These are phyloP conservation scores for Halcyon malimbica DNA, from an alignment of 2,113 vertebrate genomes.

Conservation along the genomic window DNA sequence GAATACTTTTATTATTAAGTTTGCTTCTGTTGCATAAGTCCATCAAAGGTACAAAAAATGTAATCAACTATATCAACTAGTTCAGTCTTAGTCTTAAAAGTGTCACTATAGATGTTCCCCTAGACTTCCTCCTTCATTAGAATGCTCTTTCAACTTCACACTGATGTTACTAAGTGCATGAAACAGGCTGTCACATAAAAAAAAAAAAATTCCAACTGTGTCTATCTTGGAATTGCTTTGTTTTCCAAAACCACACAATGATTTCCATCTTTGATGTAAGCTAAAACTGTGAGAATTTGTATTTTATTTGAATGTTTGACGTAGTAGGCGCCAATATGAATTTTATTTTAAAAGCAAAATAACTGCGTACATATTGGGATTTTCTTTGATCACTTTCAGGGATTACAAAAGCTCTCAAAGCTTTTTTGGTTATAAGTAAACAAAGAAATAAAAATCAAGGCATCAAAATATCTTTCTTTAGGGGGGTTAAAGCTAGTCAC, in stretches of 20 bases:
- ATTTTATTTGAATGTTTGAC: constrained; percentile 37
- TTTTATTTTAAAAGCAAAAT: constrained; percentile 47
- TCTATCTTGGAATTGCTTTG: constrained; percentile 25
- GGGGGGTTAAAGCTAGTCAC: neutral
- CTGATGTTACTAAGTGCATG: constrained; percentile 14
- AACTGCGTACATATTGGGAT: constrained; percentile 9
- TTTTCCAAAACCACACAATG: constrained; percentile 56
- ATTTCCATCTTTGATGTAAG: constrained; percentile 35
- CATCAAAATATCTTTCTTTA: neutral
- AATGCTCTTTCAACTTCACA: neutral
- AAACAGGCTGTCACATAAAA: constrained; percentile 25
- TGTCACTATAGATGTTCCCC: neutral
- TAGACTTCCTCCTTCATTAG: neutral
- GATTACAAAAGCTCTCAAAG: neutral
- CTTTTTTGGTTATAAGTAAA: neutral
- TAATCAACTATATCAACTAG: neutral
- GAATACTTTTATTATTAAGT: neutral
- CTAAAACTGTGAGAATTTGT: constrained; percentile 46
- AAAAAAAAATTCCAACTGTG: constrained; percentile 35
- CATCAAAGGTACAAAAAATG: neutral
- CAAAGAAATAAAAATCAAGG: neutral
- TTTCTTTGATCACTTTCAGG: constrained; percentile 6
- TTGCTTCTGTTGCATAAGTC: neutral
- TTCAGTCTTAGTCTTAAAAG: neutral
- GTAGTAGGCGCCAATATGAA: constrained; percentile 13